These are phyloP conservation scores for Acridotheres tristis DNA, from an alignment of 2,797 vertebrate genomes.

Conservation along the genomic window DNA sequence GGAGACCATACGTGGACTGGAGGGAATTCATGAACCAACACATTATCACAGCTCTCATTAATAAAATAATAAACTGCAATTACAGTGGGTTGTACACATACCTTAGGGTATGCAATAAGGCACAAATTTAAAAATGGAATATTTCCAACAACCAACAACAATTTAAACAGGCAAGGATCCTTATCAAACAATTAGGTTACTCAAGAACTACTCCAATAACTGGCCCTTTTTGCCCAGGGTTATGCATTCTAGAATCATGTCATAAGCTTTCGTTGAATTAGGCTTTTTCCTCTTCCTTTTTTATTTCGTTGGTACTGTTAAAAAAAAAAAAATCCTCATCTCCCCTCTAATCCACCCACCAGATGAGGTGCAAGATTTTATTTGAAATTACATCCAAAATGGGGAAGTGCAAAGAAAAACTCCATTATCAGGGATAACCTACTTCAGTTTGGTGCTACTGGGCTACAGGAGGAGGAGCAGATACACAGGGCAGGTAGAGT, in stretches of 20 bases:
- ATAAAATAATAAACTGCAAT: constrained; percentile 62
- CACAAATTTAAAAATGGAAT: constrained; percentile 53
- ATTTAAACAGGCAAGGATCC: constrained; percentile 56
- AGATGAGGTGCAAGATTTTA: neutral
- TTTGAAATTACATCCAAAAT: neutral
- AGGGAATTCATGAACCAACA: constrained; percentile 30
- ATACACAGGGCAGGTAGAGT: neutral
- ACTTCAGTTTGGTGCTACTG: neutral
- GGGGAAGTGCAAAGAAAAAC: neutral
- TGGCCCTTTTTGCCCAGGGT: constrained; percentile 62
- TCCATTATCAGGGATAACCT: neutral
- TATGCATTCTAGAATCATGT: constrained; percentile 41
- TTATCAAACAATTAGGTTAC: constrained; percentile 67
- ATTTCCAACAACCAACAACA: constrained; percentile 53
- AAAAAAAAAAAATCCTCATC: neutral
- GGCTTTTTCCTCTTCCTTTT: neutral
- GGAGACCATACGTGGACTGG: constrained; percentile 2
- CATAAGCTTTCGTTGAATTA: neutral
- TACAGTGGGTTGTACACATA: constrained; percentile 39
- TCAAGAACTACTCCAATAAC: constrained; percentile 44
- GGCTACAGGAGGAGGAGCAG: neutral
- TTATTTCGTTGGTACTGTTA: neutral
- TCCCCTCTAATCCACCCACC: neutral
- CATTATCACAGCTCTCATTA: constrained; percentile 55
- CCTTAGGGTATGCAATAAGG: constrained; percentile 58